Evolutionary conservation across 2,797 vertebrate genomes (phyloP).

Genomic region (Melopsittacus undulatus): DNA sequence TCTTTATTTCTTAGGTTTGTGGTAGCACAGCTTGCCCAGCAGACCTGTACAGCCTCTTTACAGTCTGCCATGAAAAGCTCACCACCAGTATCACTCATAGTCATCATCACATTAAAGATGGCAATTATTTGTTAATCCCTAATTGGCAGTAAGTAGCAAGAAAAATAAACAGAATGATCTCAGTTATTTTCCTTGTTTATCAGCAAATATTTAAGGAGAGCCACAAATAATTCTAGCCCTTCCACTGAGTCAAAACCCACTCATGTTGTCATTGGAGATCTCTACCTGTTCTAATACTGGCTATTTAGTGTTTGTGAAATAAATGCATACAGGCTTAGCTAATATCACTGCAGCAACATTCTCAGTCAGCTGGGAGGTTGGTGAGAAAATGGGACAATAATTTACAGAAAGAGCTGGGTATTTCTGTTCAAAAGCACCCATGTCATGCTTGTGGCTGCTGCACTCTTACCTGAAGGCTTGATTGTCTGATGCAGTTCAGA

Average conservation of each 20-base stretch:
- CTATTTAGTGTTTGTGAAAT: not conserved
- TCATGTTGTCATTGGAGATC: not conserved
- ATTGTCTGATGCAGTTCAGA: conserved; percentile 42
- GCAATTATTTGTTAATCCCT: not conserved
- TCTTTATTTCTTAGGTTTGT: not conserved
- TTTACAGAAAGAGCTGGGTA: conserved; percentile 1
- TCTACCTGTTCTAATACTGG: not conserved
- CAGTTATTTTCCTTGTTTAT: not conserved
- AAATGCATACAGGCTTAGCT: not conserved
- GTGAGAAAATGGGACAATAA: not conserved
- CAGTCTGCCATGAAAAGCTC: not conserved
- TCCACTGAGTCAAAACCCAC: not conserved
- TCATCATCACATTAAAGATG: not conserved
- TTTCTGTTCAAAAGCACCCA: conserved; percentile 43
- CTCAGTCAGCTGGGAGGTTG: not conserved
- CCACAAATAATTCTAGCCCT: not conserved
- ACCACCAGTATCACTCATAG: not conserved
- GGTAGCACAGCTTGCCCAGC: not conserved
- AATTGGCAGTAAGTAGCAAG: not conserved
- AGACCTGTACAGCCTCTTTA: accelerated
- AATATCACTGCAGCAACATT: not conserved
- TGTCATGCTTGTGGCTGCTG: conserved; percentile 17
- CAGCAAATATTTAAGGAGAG: not conserved
- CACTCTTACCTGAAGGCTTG: conserved; percentile 37
- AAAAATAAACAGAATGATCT: not conserved